A percentile compares a stretch with the other conserved stretches of the same genome.
phyloP scores from a whole-genome alignment of 2,888 invertebrate species.

The Drosophila putrida region DNA sequence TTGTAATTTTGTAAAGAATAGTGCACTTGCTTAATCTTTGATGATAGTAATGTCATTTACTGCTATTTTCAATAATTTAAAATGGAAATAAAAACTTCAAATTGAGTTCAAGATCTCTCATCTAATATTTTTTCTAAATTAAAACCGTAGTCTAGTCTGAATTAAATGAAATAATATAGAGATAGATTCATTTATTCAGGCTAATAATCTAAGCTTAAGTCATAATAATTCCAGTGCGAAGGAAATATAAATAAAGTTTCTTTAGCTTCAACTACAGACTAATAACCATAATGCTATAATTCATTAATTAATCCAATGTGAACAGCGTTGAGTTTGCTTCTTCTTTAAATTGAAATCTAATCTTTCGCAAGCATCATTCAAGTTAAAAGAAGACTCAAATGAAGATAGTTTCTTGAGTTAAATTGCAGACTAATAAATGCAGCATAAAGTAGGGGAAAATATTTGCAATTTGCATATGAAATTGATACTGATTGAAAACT shows the following conservation, averaged over 20 bases:
- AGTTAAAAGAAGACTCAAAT: neutral
- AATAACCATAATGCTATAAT: neutral
- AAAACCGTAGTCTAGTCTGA: too few relatives aligned
- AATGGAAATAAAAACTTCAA: too few relatives aligned
- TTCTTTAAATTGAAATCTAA: neutral
- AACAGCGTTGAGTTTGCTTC: neutral
- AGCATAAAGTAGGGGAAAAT: neutral
- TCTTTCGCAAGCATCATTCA: neutral
- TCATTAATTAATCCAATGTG: neutral
- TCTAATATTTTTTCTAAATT: too few relatives aligned
- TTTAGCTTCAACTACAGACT: neutral
- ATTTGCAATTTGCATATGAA: slow-evolving; percentile 13
- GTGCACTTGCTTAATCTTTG: too few relatives aligned
- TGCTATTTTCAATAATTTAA: too few relatives aligned
- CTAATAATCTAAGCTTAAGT: neutral
- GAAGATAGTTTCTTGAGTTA: neutral
- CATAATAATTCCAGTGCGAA: neutral
- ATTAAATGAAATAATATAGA: too few relatives aligned
- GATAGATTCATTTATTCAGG: too few relatives aligned
- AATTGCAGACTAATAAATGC: neutral
- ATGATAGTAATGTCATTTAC: too few relatives aligned
- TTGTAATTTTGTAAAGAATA: too few relatives aligned
- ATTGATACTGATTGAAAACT: slow-evolving; percentile 25
- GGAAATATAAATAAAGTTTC: neutral
- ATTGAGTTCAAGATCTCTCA: too few relatives aligned